Conservation (phyloP, 2,113 vertebrate species). For the Sinocyclocheilus anshuiensis region DNA sequence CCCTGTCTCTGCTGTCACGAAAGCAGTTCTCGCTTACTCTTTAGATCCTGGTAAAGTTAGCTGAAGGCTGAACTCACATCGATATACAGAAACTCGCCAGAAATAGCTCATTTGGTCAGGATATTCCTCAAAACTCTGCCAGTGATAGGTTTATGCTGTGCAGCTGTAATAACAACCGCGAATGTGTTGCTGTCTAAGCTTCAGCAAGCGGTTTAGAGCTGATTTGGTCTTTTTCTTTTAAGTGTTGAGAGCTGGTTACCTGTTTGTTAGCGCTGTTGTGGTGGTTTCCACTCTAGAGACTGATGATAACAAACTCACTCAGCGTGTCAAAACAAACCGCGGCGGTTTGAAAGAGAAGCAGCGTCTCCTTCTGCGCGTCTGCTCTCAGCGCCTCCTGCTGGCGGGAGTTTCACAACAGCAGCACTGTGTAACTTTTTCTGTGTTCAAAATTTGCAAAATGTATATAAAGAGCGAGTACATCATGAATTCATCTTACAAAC, state of each 20-base stretch:
- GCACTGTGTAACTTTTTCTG: too few species aligned
- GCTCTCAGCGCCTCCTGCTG: neutral
- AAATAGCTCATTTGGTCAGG: neutral
- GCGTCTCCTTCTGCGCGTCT: neutral
- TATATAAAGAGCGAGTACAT: too few species aligned
- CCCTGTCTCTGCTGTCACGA: neutral
- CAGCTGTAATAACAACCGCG: too few species aligned
- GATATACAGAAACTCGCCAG: neutral
- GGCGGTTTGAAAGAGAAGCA: conserved; percentile 11
- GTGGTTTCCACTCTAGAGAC: conserved; percentile 35
- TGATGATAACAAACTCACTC: neutral
- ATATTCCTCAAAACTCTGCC: neutral
- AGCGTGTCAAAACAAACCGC: conserved; percentile 29
- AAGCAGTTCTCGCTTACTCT: too few species aligned
- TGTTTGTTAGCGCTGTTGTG: neutral
- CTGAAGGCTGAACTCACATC: neutral
- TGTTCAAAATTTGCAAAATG: too few species aligned
- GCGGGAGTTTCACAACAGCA: neutral
- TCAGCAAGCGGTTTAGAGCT: neutral
- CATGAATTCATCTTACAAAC: too few species aligned
- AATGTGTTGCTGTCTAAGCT: neutral
- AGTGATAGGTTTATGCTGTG: too few species aligned
- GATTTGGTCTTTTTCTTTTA: neutral
- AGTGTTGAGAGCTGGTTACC: neutral
- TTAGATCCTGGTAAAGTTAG: neutral